Conservation (phyloP, 2,113 vertebrate genomes). For the Nestor notabilis region DNA sequence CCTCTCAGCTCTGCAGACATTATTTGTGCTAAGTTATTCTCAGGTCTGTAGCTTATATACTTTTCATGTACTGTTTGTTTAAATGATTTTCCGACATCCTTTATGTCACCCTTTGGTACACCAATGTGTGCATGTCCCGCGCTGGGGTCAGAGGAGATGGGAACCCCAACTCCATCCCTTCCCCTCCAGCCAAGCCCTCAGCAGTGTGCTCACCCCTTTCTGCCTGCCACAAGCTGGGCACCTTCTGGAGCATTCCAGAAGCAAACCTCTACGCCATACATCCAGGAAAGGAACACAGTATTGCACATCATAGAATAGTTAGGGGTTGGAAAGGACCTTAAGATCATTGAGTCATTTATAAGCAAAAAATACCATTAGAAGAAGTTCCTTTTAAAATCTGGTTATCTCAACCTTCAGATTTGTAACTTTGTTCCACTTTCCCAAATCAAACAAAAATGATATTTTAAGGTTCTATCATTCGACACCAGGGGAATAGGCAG, state of each 20-base stretch:
- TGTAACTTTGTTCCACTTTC: not conserved
- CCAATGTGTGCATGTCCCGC: accelerated
- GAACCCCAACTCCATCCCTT: not conserved
- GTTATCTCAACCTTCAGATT: not conserved
- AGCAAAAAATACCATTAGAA: not conserved
- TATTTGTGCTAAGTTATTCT: not conserved
- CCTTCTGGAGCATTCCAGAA: not conserved
- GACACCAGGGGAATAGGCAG: slow-evolving; percentile 6
- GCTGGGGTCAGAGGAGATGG: too few relatives aligned
- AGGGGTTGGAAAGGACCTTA: not conserved
- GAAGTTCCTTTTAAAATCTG: not conserved
- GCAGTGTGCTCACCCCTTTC: accelerated
- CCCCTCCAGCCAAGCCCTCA: not conserved
- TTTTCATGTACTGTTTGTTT: not conserved
- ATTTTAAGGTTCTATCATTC: not conserved
- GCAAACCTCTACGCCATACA: accelerated
- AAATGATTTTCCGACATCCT: not conserved
- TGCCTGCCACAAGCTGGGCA: not conserved
- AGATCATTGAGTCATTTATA: not conserved
- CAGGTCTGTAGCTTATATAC: not conserved
- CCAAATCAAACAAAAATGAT: not conserved
- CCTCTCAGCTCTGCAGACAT: not conserved
- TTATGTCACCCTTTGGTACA: not conserved
- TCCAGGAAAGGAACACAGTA: not conserved
- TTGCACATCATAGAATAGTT: not conserved